These are phyloP conservation scores for Cyprinus carpio DNA, from an alignment of 2,113 vertebrate genomes.

Conservation along the genomic window DNA sequence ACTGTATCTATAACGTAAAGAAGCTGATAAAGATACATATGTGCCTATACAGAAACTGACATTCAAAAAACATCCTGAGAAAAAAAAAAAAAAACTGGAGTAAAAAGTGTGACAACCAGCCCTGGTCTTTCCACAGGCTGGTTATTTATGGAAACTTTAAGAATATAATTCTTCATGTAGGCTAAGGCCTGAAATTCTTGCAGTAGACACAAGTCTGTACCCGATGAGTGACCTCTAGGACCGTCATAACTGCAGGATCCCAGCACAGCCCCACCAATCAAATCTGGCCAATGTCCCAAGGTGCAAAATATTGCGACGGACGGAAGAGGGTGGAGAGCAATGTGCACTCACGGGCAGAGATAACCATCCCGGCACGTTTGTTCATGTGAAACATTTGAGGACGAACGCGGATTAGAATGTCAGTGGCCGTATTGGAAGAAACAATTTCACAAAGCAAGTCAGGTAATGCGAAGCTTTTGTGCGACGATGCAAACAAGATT, in stretches of 20 bases:
- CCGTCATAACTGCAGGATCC: not conserved
- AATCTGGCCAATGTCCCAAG: slow-evolving; percentile 18
- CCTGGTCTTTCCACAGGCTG: not conserved
- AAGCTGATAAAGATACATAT: not conserved
- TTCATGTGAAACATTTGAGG: not conserved
- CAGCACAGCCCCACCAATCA: slow-evolving; percentile 31
- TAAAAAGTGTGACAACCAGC: not conserved
- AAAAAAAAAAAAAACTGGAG: not conserved
- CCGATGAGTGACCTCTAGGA: not conserved
- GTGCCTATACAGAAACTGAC: not conserved
- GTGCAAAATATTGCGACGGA: slow-evolving; percentile 37
- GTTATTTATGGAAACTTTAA: slow-evolving; percentile 6
- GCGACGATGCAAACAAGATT: not conserved
- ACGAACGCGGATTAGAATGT: slow-evolving; percentile 69
- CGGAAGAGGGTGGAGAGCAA: slow-evolving; percentile 18
- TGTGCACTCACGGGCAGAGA: not conserved
- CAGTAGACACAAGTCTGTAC: not conserved
- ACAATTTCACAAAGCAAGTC: slow-evolving; percentile 87
- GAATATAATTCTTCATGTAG: not conserved
- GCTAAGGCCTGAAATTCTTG: not conserved
- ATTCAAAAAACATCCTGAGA: not conserved
- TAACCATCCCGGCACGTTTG: not conserved
- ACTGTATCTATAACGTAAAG: too few species aligned
- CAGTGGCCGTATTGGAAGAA: slow-evolving; percentile 83
- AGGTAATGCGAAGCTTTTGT: slow-evolving; percentile 71